A percentile compares a stretch with the other conserved stretches of the same genome.
Conservation (phyloP, 2,888 invertebrate species). For the Xestia sexstrigata region DNA sequence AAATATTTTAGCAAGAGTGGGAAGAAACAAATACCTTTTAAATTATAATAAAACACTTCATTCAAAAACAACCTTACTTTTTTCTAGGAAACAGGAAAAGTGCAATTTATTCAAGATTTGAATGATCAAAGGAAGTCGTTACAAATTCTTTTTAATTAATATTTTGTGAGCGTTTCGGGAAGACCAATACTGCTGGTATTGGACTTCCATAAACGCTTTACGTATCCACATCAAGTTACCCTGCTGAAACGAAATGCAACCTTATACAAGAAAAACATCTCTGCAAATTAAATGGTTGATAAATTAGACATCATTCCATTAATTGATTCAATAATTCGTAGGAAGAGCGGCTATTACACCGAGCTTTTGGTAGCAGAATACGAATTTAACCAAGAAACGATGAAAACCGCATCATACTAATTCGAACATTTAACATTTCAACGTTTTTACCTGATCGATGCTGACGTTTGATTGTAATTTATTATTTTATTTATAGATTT, state of each 20-base stretch:
- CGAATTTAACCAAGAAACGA: neutral
- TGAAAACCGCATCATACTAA: slow-evolving; percentile 7
- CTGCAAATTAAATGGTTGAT: neutral
- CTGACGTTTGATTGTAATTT: slow-evolving; percentile 17
- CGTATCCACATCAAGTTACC: neutral
- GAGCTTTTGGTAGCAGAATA: neutral
- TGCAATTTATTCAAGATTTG: neutral
- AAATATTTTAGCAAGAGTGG: neutral
- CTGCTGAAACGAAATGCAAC: neutral
- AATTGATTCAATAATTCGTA: slow-evolving; percentile 5
- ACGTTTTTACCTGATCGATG: slow-evolving; percentile 17
- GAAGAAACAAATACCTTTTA: neutral
- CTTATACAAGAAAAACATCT: neutral
- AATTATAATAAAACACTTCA: neutral
- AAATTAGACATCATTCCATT: neutral
- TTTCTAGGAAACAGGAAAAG: neutral
- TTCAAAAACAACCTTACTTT: neutral
- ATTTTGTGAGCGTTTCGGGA: no score
- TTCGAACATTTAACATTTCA: neutral
- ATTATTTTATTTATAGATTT: no score
- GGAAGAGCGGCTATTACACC: neutral
- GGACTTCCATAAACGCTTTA: slow-evolving; percentile 5
- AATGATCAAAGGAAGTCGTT: slow-evolving; percentile 1
- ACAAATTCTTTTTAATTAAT: slow-evolving; percentile 13
- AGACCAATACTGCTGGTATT: no score